phyloP scores from a whole-genome alignment of 2,113 vertebrate species.

The Bombycilla garrulus region DNA sequence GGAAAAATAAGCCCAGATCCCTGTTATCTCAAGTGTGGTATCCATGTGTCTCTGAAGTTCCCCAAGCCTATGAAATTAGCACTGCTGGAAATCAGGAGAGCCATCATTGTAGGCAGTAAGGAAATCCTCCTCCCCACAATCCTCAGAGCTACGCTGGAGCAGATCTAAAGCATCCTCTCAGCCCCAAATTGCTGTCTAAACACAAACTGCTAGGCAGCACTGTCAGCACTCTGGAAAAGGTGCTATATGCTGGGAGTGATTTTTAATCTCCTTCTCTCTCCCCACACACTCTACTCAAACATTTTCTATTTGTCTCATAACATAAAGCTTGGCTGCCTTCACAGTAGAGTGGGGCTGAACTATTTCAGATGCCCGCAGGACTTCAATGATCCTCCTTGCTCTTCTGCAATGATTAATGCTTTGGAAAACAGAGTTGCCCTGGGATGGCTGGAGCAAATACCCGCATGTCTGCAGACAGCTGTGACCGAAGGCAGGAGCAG shows the following conservation, averaged over 20 bases:
- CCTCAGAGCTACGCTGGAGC: background rate
- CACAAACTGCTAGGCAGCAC: background rate
- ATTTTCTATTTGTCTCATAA: conserved; percentile 15
- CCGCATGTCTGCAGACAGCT: background rate
- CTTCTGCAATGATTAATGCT: conserved; percentile 19
- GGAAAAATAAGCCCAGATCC: background rate
- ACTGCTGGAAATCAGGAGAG: background rate
- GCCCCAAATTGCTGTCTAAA: background rate
- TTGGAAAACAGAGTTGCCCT: background rate
- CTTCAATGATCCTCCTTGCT: conserved; percentile 15
- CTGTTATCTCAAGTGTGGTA: background rate
- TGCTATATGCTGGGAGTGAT: background rate
- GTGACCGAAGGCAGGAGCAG: conserved; percentile 11
- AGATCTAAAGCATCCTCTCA: background rate
- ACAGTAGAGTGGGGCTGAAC: background rate
- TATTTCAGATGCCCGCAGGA: conserved; percentile 32
- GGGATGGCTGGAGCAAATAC: background rate
- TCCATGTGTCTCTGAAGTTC: background rate
- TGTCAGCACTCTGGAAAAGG: background rate
- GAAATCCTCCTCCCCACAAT: background rate
- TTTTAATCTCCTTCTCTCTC: background rate
- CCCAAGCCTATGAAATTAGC: background rate
- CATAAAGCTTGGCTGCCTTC: conserved; percentile 1
- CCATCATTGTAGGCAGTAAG: background rate
- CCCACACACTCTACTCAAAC: background rate